These are phyloP conservation scores for Chouioia cunea DNA, from an alignment of 2,888 invertebrate species.

Conservation along the genomic window DNA sequence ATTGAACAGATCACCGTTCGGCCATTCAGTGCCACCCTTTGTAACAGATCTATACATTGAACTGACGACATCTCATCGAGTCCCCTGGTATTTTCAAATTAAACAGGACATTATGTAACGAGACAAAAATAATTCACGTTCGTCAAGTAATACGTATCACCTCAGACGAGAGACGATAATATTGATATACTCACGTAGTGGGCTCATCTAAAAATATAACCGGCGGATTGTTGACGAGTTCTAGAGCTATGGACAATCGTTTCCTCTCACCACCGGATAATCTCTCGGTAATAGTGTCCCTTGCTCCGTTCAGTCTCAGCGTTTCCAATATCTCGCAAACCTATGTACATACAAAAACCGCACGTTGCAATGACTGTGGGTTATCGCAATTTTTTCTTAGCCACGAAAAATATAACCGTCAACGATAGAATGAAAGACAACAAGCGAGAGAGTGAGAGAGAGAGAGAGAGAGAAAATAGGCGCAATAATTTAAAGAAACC, in stretches of 20 bases:
- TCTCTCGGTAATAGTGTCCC: slow-evolving; percentile 79
- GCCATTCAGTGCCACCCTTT: slow-evolving; percentile 83
- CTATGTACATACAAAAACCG: slow-evolving; percentile 69
- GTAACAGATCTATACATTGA: slow-evolving; percentile 89
- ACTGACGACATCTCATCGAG: slow-evolving; percentile 91
- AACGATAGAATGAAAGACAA: not conserved
- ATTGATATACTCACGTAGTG: slow-evolving; percentile 84
- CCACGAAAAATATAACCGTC: slow-evolving; percentile 1
- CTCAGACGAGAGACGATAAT: not conserved
- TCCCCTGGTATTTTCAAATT: slow-evolving; percentile 73
- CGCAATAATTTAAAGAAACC: not conserved
- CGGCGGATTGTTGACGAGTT: slow-evolving; percentile 94
- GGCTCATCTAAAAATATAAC: slow-evolving; percentile 96
- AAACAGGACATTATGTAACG: too few species aligned
- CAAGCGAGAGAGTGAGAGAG: not conserved
- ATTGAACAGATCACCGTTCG: slow-evolving; percentile 94
- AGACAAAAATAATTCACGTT: too few species aligned
- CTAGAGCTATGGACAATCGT: slow-evolving; percentile 92
- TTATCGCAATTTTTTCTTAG: too few species aligned
- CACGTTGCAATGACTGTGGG: too few species aligned
- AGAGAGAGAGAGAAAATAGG: slow-evolving; percentile 2
- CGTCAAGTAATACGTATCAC: too few species aligned
- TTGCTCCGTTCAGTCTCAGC: slow-evolving; percentile 80
- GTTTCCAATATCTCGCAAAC: slow-evolving; percentile 88
- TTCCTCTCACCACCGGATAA: slow-evolving; percentile 95